Percentiles rank a stretch among this genome's conserved stretches.
phyloP scores from a whole-genome alignment of 2,113 vertebrate genomes.

The Vombatus ursinus region DNA sequence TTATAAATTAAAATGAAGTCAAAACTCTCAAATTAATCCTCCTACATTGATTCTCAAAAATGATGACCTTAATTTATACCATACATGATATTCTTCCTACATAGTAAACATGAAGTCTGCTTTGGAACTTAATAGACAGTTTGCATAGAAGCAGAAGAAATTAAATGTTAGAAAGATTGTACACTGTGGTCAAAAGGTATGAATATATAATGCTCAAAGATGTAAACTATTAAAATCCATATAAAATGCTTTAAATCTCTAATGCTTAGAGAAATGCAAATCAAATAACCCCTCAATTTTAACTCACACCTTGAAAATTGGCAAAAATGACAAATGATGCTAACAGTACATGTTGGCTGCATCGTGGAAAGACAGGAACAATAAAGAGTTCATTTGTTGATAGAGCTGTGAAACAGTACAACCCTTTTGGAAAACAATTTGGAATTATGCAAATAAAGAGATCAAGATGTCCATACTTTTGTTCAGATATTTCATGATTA shows the following conservation, averaged over 20 bases:
- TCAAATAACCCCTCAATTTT: not conserved
- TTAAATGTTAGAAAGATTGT: constrained; percentile 65
- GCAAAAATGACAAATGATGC: not conserved
- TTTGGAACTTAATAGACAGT: constrained; percentile 41
- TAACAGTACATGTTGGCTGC: not conserved
- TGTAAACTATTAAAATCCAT: not conserved
- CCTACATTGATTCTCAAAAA: constrained; percentile 48
- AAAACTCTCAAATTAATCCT: constrained; percentile 47
- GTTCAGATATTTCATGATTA: not conserved
- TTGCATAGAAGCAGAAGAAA: constrained; percentile 62
- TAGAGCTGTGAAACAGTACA: not conserved
- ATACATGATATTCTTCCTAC: constrained; percentile 27
- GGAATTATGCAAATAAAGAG: not conserved
- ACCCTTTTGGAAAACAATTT: not conserved
- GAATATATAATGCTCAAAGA: not conserved
- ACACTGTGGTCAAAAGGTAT: not conserved
- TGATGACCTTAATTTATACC: constrained; percentile 51
- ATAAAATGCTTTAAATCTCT: not conserved
- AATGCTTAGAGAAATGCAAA: not conserved
- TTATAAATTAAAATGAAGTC: constrained; percentile 49
- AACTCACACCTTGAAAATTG: not conserved
- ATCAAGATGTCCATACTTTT: not conserved
- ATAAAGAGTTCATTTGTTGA: not conserved
- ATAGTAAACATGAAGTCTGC: constrained; percentile 23
- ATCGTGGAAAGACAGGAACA: not conserved